These are phyloP conservation scores for Listronotus oregonensis DNA, from an alignment of 1,140 invertebrate species.

Conservation along the genomic window DNA sequence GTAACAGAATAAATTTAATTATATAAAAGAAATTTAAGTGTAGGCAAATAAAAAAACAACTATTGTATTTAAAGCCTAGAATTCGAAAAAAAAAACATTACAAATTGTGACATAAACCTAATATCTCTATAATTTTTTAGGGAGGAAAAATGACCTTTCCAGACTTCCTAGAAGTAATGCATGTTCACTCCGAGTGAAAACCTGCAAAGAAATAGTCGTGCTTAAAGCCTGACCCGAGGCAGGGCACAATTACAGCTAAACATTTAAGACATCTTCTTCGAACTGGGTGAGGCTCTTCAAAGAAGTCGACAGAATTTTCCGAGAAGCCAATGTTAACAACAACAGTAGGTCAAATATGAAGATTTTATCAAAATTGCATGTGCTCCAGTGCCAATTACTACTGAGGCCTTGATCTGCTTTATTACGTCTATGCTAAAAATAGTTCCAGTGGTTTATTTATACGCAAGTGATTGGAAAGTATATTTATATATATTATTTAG, in stretches of 20 bases:
- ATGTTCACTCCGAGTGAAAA: conserved; percentile 89
- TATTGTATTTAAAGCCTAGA: too few relatives aligned
- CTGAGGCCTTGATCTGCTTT: conserved; percentile 55
- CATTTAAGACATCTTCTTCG: conserved; percentile 85
- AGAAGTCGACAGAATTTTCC: conserved; percentile 93
- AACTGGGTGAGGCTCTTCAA: conserved; percentile 89
- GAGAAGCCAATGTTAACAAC: conserved; percentile 86
- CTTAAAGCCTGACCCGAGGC: conserved; percentile 77
- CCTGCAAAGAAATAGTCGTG: conserved; percentile 84
- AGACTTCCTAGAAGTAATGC: conserved; percentile 94
- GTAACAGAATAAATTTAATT: too few relatives aligned
- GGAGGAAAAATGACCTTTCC: conserved; percentile 93
- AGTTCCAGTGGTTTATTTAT: conserved; percentile 2
- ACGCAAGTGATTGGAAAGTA: not conserved
- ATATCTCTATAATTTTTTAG: too few relatives aligned
- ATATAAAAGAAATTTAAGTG: too few relatives aligned
- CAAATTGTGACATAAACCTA: too few relatives aligned
- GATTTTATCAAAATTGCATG: conserved; percentile 93
- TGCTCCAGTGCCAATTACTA: conserved; percentile 96
- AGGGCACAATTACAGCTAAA: conserved; percentile 79
- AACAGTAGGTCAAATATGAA: conserved; percentile 84
- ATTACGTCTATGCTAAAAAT: not conserved
- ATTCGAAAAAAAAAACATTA: too few relatives aligned
- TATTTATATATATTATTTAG: not conserved
- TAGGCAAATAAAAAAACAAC: too few relatives aligned